A percentile compares a stretch with the other conserved stretches of the same genome.
Conservation (phyloP, 2,797 vertebrate species). For the Molossus molossus region DNA sequence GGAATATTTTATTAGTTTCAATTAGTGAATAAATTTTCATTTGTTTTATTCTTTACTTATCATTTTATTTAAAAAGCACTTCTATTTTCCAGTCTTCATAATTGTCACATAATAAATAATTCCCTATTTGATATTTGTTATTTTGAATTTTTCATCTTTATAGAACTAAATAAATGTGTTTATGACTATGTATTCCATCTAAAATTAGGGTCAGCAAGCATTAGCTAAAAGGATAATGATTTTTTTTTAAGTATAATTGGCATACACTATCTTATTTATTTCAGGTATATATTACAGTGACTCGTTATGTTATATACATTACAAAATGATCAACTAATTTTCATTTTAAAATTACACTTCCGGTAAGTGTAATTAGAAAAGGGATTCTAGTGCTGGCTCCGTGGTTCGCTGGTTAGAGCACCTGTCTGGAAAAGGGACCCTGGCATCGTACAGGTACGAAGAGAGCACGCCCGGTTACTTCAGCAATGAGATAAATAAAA, state of each 20-base stretch:
- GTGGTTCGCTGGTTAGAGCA: too few species aligned
- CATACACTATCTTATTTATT: background rate
- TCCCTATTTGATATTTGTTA: conserved; percentile 42
- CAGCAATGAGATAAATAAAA: background rate
- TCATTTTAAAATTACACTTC: conserved; percentile 29
- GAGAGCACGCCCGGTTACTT: background rate
- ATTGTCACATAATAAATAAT: conserved; percentile 31
- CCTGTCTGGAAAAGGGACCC: background rate
- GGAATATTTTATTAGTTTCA: background rate
- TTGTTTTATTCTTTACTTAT: conserved; percentile 47
- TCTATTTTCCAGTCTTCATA: conserved; percentile 52
- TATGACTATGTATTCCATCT: conserved; percentile 11
- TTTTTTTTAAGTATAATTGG: background rate
- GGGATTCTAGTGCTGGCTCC: background rate
- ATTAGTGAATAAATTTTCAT: conserved; percentile 15
- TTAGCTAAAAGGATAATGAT: conserved; percentile 37
- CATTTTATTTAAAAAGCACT: background rate
- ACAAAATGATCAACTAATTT: background rate
- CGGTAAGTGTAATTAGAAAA: background rate
- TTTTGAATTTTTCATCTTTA: conserved; percentile 47
- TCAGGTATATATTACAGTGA: background rate
- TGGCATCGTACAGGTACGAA: background rate
- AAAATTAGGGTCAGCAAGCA: conserved; percentile 16
- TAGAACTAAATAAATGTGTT: background rate
- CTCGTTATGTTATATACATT: background rate